Evolutionary conservation across 2,113 vertebrate species (phyloP).

Genomic region (Balaeniceps rex): DNA sequence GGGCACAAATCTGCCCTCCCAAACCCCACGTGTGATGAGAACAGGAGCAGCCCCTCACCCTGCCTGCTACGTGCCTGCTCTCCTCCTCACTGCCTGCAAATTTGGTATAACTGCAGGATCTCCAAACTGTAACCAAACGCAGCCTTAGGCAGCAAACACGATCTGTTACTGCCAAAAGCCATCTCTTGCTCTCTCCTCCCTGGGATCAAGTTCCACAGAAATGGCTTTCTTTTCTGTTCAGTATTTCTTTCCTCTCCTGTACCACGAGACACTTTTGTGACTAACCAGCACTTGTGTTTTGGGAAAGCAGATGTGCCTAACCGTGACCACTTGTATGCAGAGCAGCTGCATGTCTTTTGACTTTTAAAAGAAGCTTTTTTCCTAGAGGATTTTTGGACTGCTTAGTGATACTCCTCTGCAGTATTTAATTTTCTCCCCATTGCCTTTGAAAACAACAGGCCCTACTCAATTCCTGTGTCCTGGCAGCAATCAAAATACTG

Average conservation of each 20-base stretch:
- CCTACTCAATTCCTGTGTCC: not conserved
- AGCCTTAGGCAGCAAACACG: rapidly evolving
- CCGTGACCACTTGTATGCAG: not conserved
- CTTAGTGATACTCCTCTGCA: not conserved
- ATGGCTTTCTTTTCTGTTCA: not conserved
- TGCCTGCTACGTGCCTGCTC: not conserved
- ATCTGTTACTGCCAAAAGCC: not conserved
- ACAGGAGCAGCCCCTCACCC: not conserved
- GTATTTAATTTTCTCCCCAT: not conserved
- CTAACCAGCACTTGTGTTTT: not conserved
- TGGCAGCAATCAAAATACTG: not conserved
- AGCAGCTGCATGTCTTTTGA: not conserved
- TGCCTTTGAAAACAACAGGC: not conserved
- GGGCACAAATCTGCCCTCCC: rapidly evolving
- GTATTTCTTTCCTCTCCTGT: too few relatives aligned
- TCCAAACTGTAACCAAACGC: not conserved
- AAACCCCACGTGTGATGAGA: not conserved
- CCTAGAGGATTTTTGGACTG: not conserved
- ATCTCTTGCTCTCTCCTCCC: not conserved
- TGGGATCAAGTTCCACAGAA: not conserved
- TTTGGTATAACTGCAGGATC: not conserved
- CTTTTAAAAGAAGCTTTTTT: not conserved
- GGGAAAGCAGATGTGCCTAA: not conserved
- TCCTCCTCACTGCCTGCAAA: not conserved
- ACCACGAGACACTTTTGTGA: not conserved